Evolutionary conservation across 1,140 invertebrate genomes (phyloP).

Genomic region (Aphis gossypii): DNA sequence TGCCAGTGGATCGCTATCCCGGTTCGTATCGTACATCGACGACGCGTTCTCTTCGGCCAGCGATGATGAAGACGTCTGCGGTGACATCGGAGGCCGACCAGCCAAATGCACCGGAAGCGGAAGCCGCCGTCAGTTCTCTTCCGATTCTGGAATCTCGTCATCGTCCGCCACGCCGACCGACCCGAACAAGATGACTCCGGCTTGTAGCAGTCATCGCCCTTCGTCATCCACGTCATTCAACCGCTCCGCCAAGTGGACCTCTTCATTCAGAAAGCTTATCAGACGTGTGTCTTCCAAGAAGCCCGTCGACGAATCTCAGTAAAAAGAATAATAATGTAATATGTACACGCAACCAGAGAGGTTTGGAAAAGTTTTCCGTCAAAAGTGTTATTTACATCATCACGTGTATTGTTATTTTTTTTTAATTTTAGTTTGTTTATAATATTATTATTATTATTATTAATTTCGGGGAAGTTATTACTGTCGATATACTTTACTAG

Average conservation of each 20-base stretch:
- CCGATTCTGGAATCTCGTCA: slow-evolving; percentile 62
- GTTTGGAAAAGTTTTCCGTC: neutral
- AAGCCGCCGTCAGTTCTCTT: slow-evolving; percentile 64
- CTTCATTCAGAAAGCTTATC: slow-evolving; percentile 68
- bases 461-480: neutral
- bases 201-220: slow-evolving; percentile 63
- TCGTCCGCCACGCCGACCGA: slow-evolving; percentile 61
- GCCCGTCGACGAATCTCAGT: neutral
- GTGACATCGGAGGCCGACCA: slow-evolving; percentile 63
- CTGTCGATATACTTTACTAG: neutral
- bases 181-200: slow-evolving; percentile 60
- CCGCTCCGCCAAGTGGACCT: slow-evolving; percentile 67
- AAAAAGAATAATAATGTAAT: neutral
- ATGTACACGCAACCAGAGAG: neutral
- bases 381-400: neutral
- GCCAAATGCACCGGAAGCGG: slow-evolving; percentile 61
- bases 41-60: slow-evolving; percentile 63
- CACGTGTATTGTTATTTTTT: neutral
- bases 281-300: slow-evolving; percentile 64
- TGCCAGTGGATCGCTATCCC: slow-evolving; percentile 59
- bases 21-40: slow-evolving; percentile 63
- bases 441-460: neutral
- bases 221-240: slow-evolving; percentile 60
- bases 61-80: slow-evolving; percentile 63
- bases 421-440: neutral